phyloP scores from a whole-genome alignment of 2,797 vertebrate genomes.

The Chanos chanos region DNA sequence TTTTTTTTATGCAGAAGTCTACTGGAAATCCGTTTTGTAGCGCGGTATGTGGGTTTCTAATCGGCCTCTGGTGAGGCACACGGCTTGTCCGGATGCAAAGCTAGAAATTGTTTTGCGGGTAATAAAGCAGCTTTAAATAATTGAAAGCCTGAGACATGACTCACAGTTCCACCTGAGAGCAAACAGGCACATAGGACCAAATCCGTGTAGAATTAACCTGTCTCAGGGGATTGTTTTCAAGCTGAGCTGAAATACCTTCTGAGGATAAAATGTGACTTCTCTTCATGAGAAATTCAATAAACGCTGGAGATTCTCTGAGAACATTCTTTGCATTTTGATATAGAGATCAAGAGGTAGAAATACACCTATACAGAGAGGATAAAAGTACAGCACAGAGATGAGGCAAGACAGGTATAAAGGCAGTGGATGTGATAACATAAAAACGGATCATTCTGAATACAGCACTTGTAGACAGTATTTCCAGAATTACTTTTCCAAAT shows the following conservation, averaged over 20 bases:
- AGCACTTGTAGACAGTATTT: no score
- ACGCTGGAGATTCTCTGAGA: neutral
- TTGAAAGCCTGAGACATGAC: slow-evolving; percentile 44
- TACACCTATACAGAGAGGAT: no score
- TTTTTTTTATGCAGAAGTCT: slow-evolving; percentile 10
- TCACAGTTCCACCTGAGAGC: slow-evolving; percentile 25
- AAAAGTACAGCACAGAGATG: no score
- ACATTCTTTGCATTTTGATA: no score
- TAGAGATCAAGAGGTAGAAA: no score
- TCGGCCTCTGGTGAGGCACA: slow-evolving; percentile 20
- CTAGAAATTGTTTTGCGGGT: slow-evolving; percentile 55
- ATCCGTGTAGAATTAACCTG: slow-evolving; percentile 50
- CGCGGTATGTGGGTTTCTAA: neutral
- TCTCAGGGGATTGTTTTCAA: slow-evolving; percentile 35
- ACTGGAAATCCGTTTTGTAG: slow-evolving; percentile 25
- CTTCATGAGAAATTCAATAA: neutral
- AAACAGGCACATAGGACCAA: slow-evolving; percentile 33
- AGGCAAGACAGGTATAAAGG: no score
- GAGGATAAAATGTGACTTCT: slow-evolving; percentile 32
- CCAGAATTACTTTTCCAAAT: no score
- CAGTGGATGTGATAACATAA: no score
- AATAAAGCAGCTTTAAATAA: slow-evolving; percentile 61
- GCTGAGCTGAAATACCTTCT: slow-evolving; percentile 26
- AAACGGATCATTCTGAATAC: no score
- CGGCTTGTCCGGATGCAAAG: slow-evolving; percentile 36